Conservation (phyloP, 1,140 invertebrate genomes). For the Drosophila funebris region DNA sequence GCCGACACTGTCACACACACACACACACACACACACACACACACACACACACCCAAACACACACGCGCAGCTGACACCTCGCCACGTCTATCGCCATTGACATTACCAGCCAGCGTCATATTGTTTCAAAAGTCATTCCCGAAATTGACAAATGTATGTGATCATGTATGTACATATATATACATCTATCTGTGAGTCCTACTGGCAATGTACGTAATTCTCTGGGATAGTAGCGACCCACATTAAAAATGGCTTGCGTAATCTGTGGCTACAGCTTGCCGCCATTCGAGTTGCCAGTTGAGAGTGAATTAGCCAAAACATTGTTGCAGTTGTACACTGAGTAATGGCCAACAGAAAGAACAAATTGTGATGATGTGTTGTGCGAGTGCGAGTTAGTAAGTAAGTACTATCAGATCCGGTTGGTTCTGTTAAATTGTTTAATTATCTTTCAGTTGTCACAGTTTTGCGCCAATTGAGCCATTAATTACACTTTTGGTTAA, state of each 20-base stretch:
- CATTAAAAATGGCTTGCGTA: slow-evolving; percentile 63
- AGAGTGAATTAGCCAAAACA: slow-evolving; percentile 18
- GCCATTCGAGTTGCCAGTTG: not conserved
- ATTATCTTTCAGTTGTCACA: slow-evolving; percentile 63
- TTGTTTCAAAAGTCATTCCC: slow-evolving; percentile 73
- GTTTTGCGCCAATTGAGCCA: slow-evolving; percentile 45
- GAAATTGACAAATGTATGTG: slow-evolving; percentile 61
- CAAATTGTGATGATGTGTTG: not conserved
- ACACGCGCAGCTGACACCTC: slow-evolving; percentile 7
- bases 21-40: slow-evolving; percentile 1
- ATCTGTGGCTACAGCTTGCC: slow-evolving; percentile 52
- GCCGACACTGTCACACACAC: slow-evolving; percentile 2
- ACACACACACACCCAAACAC: not conserved
- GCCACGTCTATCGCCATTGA: slow-evolving; percentile 11
- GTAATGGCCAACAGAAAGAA: not conserved
- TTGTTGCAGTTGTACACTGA: not conserved
- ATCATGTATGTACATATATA: not conserved
- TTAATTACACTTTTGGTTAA: slow-evolving; percentile 66
- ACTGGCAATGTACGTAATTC: slow-evolving; percentile 3
- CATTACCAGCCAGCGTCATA: slow-evolving; percentile 49
- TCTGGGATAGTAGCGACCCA: slow-evolving; percentile 16
- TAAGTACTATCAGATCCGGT: not conserved
- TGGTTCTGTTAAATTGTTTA: slow-evolving; percentile 42
- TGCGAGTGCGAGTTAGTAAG: not conserved
- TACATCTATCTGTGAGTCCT: not conserved